Evolutionary conservation across 2,888 invertebrate genomes (phyloP), one percentile per base, ranked within the genome.

Genomic region (Aphodius granarius): DNA sequence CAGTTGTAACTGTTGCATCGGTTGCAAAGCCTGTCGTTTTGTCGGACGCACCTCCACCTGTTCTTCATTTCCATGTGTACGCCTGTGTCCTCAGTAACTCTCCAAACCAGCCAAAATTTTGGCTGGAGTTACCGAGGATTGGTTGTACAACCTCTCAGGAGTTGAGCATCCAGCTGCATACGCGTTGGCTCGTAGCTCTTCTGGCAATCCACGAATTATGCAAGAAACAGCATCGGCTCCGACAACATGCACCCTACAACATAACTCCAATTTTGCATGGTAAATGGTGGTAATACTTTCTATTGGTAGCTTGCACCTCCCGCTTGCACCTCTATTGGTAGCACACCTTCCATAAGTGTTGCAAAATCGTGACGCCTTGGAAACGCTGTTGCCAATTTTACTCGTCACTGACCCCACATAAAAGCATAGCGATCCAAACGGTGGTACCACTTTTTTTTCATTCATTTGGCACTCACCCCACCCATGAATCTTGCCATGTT

Each of bases 401-500:
- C 43, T 13, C 43, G 43, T 13, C 43, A 43, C 43, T 43, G 43
- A 2, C 43, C 43, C 43, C 43, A 43, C 13, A 13, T 43, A 43
- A 81, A 66, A 18, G 81, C 79, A 63, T 43, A 43, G 43, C 43
- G 43, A 43, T 43, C 83, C 71, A 83, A 83, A 63, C 79, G 81
- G 19, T 82, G 80, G 66, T 81, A 82, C 82, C 82, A 82, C 0
- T 76, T 66, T 63, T 80, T 74, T 73, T 71, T 71, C 76, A 5
- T 66, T 19, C 73, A 66, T 72, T n/a, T 68, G 70, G 65, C 77
- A 75, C 4, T 77, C 63, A 21, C 71, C 43, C 81, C 82, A 82
- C 0, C 78, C 81, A 71, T 82, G 82, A 0, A 83, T 77, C 9
- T 82, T 80, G 0, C 82, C 83, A 0, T 83, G 77, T 43, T 82